Conservation (phyloP, 1,140 invertebrate species). For the Listronotus oregonensis region DNA sequence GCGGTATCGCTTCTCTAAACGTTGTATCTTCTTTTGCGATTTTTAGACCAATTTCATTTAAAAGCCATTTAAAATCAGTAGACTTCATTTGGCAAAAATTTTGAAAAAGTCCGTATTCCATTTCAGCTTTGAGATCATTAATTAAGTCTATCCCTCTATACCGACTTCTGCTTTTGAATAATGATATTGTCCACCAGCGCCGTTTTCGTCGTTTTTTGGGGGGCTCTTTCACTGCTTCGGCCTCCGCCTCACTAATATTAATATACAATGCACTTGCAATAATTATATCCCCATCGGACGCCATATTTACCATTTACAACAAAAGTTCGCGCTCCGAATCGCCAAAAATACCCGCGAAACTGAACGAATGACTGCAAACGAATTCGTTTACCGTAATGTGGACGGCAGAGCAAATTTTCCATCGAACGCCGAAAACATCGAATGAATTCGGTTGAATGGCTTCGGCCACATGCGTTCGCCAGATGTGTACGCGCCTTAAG, state of each 20-base stretch:
- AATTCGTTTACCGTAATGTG: constrained; percentile 1
- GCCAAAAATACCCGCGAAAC: constrained; percentile 6
- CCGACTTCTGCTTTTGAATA: no score
- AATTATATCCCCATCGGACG: constrained; percentile 1
- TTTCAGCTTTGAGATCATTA: constrained; percentile 1
- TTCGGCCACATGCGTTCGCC: no score
- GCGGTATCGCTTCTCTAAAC: constrained; percentile 45
- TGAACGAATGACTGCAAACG: constrained; percentile 18
- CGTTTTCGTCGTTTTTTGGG: no score
- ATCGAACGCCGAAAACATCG: no score
- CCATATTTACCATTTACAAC: constrained; percentile 7
- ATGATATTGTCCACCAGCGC: no score
- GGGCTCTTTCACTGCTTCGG: neutral
- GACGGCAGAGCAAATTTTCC: constrained; percentile 1
- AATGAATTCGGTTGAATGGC: no score
- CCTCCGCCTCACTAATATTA: neutral
- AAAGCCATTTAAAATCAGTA: constrained; percentile 44
- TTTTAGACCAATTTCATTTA: constrained; percentile 37
- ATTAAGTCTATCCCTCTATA: no score
- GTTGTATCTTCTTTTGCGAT: constrained; percentile 46
- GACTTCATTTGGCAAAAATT: constrained; percentile 41
- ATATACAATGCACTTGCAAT: no score
- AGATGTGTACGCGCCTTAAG: no score
- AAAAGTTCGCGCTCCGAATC: neutral
- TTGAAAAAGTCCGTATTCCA: constrained; percentile 18